Conservation (phyloP, 2,113 vertebrate genomes). For the Pelobates fuscus region DNA sequence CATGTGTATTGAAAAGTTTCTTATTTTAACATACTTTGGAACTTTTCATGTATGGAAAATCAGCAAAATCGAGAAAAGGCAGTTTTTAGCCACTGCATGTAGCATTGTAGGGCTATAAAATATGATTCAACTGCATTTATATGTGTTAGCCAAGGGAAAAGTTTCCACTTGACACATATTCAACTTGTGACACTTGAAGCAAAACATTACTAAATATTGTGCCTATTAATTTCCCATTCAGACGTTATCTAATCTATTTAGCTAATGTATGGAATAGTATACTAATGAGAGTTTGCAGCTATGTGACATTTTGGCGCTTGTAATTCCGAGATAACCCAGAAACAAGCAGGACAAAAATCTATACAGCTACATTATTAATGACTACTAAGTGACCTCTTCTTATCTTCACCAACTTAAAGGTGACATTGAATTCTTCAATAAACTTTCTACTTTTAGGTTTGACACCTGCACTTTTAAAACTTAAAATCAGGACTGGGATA, state of each 20-base stretch:
- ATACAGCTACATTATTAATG: conserved; percentile 58
- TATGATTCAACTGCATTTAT: too few relatives aligned
- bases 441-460: conserved; percentile 49
- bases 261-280: conserved; percentile 36
- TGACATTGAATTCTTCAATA: conserved; percentile 55
- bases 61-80: too few relatives aligned
- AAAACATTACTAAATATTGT: conserved; percentile 17
- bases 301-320: conserved; percentile 44
- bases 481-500: conserved; percentile 13
- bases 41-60: too few relatives aligned
- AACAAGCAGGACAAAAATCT: conserved; percentile 55
- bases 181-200: not conserved
- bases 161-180: too few relatives aligned
- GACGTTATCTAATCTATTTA: conserved; percentile 35
- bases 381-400: conserved; percentile 55
- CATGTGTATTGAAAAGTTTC: too few relatives aligned
- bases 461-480: conserved; percentile 49
- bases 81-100: too few relatives aligned
- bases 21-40: too few relatives aligned
- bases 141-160: too few relatives aligned
- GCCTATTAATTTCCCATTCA: conserved; percentile 14
- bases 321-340: conserved; percentile 57
- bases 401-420: conserved; percentile 57
- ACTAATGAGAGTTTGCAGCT: conserved; percentile 31
- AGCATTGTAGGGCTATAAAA: too few relatives aligned